A percentile compares a stretch with the other conserved stretches of the same genome.
These are phyloP conservation scores for Podilymbus podiceps DNA, from an alignment of 2,113 vertebrate species.

Conservation along the genomic window DNA sequence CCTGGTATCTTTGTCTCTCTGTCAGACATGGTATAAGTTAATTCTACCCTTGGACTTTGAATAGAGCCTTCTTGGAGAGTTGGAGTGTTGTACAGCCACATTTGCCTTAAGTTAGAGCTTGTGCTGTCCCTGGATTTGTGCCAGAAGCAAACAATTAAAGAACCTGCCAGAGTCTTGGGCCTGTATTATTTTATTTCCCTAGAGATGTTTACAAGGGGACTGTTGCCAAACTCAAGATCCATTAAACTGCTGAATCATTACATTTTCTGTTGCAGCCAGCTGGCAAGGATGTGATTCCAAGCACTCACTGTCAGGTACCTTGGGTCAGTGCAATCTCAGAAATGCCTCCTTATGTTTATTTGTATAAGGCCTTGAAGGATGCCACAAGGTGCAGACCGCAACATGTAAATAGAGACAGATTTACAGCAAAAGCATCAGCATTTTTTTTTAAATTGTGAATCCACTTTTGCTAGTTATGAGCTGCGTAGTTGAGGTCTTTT, in stretches of 20 bases:
- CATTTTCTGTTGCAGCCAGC: conserved; percentile 55
- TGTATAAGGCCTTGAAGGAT: conserved; percentile 62
- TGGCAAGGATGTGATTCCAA: conserved; percentile 53
- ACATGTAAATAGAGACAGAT: conserved; percentile 33
- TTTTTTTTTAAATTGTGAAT: not conserved
- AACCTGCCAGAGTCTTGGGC: conserved; percentile 44
- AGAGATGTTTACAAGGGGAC: conserved; percentile 19
- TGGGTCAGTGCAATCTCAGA: conserved; percentile 27
- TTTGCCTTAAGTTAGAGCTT: conserved; percentile 30
- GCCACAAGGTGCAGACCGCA: conserved; percentile 20
- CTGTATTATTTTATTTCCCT: conserved; percentile 67
- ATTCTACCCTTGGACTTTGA: not conserved
- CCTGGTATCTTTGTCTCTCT: not conserved
- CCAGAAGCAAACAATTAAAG: conserved; percentile 64
- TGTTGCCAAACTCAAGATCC: conserved; percentile 63
- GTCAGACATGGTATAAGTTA: not conserved
- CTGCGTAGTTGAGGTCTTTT: not conserved
- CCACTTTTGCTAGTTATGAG: not conserved
- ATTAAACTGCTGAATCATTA: conserved; percentile 74
- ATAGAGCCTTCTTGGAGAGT: not conserved
- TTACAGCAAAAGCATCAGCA: not conserved
- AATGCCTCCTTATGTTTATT: conserved; percentile 61
- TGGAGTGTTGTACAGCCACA: not conserved
- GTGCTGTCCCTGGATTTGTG: conserved; percentile 43
- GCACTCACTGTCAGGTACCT: conserved; percentile 50